Evolutionary conservation across 2,797 vertebrate genomes (phyloP).

Genomic region (Geotrypetes seraphini): DNA sequence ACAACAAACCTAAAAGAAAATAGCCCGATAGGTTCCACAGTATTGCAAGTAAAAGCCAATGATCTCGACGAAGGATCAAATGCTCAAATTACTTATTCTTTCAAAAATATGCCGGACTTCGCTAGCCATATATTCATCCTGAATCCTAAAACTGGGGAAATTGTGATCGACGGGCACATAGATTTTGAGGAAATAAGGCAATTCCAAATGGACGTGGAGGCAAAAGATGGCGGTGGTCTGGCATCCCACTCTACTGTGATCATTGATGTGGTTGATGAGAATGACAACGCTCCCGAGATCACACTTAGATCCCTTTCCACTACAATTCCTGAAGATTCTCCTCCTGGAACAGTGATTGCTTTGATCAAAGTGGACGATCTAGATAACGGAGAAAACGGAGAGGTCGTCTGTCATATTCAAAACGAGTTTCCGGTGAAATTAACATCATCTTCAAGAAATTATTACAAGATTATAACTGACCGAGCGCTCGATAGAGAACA

Average conservation of each 20-base stretch:
- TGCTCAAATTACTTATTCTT: conserved; percentile 49
- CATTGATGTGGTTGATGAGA: conserved; percentile 36
- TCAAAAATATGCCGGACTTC: conserved; percentile 38
- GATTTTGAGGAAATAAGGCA: conserved; percentile 47
- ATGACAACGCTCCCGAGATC: conserved; percentile 50
- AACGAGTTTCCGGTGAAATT: conserved; percentile 45
- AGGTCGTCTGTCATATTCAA: conserved; percentile 40
- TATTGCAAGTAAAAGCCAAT: conserved; percentile 39
- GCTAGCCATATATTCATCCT: conserved; percentile 31
- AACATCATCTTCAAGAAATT: conserved; percentile 45
- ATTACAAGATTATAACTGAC: conserved; percentile 47
- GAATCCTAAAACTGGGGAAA: conserved; percentile 55
- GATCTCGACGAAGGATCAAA: conserved; percentile 56
- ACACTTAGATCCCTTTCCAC: conserved; percentile 44
- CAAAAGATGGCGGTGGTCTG: conserved; percentile 45
- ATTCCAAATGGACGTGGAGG: conserved; percentile 43
- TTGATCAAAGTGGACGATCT: conserved; percentile 52
- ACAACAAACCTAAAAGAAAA: conserved; percentile 44
- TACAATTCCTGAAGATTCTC: conserved; percentile 46
- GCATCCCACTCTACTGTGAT: conserved; percentile 20
- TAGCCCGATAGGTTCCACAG: conserved; percentile 23
- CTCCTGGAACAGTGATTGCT: conserved; percentile 47
- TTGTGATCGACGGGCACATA: conserved; percentile 31
- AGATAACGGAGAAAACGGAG: conserved; percentile 56
- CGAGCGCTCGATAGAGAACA: conserved; percentile 42